phyloP scores from a whole-genome alignment of 1,140 invertebrate species.

The Phymorhynchus buccinoides region DNA sequence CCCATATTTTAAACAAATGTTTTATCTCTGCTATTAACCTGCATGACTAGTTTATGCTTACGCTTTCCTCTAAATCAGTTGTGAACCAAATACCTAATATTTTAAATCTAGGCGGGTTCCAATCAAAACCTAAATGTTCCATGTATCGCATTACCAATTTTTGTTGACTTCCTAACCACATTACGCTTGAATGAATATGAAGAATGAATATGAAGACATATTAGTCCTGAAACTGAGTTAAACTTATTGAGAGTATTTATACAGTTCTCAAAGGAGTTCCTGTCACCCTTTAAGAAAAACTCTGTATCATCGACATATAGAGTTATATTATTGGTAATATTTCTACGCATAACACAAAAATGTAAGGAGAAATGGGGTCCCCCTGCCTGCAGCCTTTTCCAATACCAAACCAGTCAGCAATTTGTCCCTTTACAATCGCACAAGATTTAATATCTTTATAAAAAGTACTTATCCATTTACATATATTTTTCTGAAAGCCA shows the following conservation, averaged over 20 bases:
- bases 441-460: background rate
- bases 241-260: background rate
- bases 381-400: background rate
- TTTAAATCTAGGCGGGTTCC: background rate
- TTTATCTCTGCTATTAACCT: no score
- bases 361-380: background rate
- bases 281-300: background rate
- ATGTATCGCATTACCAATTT: no score
- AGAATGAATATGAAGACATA: background rate
- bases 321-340: background rate
- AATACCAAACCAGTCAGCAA: background rate
- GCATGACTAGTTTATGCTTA: background rate
- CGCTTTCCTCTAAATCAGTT: background rate
- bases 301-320: background rate
- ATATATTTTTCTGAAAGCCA: background rate
- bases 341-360: constrained; percentile 1
- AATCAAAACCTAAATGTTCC: background rate
- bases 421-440: background rate
- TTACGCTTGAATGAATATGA: background rate
- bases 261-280: background rate
- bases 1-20: background rate
- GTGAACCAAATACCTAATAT: background rate
- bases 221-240: background rate
- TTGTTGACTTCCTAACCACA: no score
- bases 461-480: background rate